phyloP scores from a whole-genome alignment of 2,113 vertebrate species.

The Aspidoscelis tigris region DNA sequence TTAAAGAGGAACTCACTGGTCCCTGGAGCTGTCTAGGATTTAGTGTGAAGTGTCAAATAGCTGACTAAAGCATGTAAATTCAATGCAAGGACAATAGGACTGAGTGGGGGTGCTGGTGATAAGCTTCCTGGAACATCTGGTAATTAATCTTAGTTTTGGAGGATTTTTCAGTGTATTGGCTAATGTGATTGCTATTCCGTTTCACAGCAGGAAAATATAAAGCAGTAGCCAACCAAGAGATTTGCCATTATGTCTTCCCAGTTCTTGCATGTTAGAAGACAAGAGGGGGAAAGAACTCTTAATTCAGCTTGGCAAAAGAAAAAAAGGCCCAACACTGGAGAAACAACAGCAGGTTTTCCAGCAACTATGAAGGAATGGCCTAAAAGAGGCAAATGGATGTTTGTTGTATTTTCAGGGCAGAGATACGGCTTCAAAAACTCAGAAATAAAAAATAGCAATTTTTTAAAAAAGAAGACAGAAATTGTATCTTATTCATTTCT shows the following conservation, averaged over 20 bases:
- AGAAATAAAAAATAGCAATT: not conserved
- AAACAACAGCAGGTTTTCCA: not conserved
- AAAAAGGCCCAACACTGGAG: conserved; percentile 26
- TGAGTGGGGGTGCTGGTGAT: conserved; percentile 23
- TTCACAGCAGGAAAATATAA: conserved; percentile 24
- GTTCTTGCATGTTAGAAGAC: conserved; percentile 18
- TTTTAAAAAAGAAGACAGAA: not conserved
- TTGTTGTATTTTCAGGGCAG: not conserved
- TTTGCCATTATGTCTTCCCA: conserved; percentile 4
- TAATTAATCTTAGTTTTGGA: conserved; percentile 54
- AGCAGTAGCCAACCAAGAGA: conserved; percentile 5
- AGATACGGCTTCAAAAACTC: not conserved
- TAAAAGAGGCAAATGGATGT: not conserved
- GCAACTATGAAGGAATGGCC: not conserved
- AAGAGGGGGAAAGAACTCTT: not conserved
- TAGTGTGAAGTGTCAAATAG: conserved; percentile 12
- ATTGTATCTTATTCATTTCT: not conserved
- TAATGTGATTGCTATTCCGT: conserved; percentile 29
- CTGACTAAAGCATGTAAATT: conserved; percentile 5
- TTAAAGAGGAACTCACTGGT: not conserved
- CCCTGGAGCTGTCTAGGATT: conserved; percentile 25
- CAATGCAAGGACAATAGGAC: conserved; percentile 32
- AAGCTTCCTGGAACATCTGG: conserved; percentile 52
- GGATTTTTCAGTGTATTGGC: conserved; percentile 29
- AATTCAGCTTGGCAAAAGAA: conserved; percentile 1